Base-by-base conservation (phyloP, 2,888 invertebrate species). In the Drosophila antonietae region DNA sequence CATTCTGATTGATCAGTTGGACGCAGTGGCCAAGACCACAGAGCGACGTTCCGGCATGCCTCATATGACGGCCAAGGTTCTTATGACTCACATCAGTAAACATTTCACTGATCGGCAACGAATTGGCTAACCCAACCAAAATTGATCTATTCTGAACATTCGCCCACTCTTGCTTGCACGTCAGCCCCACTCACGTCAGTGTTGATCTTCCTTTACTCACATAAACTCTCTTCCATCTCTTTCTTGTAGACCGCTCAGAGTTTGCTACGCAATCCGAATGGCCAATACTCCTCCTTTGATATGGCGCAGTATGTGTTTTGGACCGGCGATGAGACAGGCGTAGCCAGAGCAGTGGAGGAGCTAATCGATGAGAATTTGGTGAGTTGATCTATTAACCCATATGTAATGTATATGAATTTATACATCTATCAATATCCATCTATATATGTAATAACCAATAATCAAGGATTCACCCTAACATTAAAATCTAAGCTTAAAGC, bases 281-380 rank as follows among this genome's bases (percentile, higher is more conserved):
- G 95, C 3, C 95, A 96, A 84, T 96, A 96, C 88, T 95, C 96
- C 0, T 96, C 97, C 0, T 93, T 95, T 60, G 96, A 97, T 86
- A 96, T 97, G 95, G 96, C 97, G 0, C 96, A 96, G 89, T 97
- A 97, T 83, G 95, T 97, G 3, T 96, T 96, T 91, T 96, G 96
- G 95, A 96, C 96, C 0, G 96, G 96, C 0, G 96, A 97, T 90
- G 96, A 97, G 89, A 95, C 95, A 59, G 96, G 96, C 8, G 96
- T 97, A 1, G 96, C 96, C 0, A 92, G 95, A 8, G 96, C 96
- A 14, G 95, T 97, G 28, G 96, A 96, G 89, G 96, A 96, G 79
- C 95, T 96, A 85, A 94, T 97, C 20, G 95, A 96, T 83, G 96
- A 96, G 82, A 96, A 96, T 81, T 92, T 96, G 94, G 96, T 96